Base-by-base conservation (phyloP, 2,113 vertebrate genomes). In the Upupa epops region DNA sequence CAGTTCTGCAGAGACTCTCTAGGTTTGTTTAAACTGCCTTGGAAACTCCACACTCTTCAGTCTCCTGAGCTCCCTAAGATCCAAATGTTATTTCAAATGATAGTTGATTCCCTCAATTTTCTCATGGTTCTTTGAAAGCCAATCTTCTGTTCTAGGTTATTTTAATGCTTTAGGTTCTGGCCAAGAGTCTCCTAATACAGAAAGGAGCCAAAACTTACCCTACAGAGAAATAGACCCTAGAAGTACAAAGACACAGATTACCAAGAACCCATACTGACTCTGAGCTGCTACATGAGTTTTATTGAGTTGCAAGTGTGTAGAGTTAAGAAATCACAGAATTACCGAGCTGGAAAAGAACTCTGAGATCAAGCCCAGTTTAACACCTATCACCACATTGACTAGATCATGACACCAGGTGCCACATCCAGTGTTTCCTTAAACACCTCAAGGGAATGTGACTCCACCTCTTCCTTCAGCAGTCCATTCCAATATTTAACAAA, bases 161-260 rank as follows among this genome's bases (percentile, higher is more conserved):
- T 61, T 64, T 5, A 31, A 6, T 1, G 49, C 3, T 22, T 61
- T 22, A 56, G 7, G 3, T 4, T 64, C 17, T 79, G 14, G 6
- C 4, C 8, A 56, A 84, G 29, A 48, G 4, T 3, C 0, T 49
- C 5, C 4, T 80, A 65, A 63, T 19, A 29, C 0, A 1, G 3
- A 73, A 72, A 36, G 7, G 3, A 59, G 12, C 40, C 4, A 46
- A 84, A 87, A 32, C 1, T 11, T 3, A 56, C 5, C 4, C 7
- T 6, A 55, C 11, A 59, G 28, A 59, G 76, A 83, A 63, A 2
- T 2, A 34, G 12, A 10, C 6, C 36, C 64, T 68, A 59, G 19
- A 19, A 61, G 4, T 8, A 46, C 3, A 46, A 71, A 29, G 7
- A 19, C 2, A 22, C 0, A 17, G 28, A 32, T 16, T 32, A 7